These are phyloP conservation scores for Agonopterix subpropinquella DNA, from an alignment of 2,888 invertebrate species.

Conservation along the genomic window DNA sequence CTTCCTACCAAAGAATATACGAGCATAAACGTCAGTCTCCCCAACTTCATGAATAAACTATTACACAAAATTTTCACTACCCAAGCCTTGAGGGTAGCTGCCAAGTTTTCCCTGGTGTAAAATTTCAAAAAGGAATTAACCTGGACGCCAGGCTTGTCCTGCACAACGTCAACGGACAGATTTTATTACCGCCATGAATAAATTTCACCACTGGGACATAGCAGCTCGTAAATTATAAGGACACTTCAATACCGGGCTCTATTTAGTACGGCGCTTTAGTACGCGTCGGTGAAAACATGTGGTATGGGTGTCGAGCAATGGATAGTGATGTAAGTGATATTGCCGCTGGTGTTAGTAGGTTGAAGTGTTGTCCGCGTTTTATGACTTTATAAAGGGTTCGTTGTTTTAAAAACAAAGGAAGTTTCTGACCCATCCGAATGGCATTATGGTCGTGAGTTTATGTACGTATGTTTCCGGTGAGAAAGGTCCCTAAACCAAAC, in stretches of 20 bases:
- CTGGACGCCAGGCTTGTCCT: conserved; percentile 24
- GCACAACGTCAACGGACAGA: conserved; percentile 51
- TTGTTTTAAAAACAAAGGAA: no score
- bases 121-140: conserved; percentile 59
- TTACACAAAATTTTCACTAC: conserved; percentile 2
- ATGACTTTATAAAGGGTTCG: no score
- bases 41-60: conserved; percentile 8
- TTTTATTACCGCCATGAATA: conserved; percentile 71
- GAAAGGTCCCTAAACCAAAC: no score
- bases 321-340: no score
- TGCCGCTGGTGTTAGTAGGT: no score
- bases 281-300: background rate
- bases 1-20: no score
- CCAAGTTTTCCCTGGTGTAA: conserved; percentile 20
- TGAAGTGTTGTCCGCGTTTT: no score
- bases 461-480: no score
- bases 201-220: conserved; percentile 50
- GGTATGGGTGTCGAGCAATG: no score
- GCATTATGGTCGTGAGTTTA: no score
- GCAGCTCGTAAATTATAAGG: conserved; percentile 59
- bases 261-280: conserved; percentile 20
- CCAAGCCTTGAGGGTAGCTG: background rate
- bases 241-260: conserved; percentile 42
- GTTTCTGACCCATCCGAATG: no score
- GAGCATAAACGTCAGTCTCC: background rate